A percentile compares a stretch with the other conserved stretches of the same genome.
Conservation (phyloP, 2,888 invertebrate species). For the Pelosia muscerda region DNA sequence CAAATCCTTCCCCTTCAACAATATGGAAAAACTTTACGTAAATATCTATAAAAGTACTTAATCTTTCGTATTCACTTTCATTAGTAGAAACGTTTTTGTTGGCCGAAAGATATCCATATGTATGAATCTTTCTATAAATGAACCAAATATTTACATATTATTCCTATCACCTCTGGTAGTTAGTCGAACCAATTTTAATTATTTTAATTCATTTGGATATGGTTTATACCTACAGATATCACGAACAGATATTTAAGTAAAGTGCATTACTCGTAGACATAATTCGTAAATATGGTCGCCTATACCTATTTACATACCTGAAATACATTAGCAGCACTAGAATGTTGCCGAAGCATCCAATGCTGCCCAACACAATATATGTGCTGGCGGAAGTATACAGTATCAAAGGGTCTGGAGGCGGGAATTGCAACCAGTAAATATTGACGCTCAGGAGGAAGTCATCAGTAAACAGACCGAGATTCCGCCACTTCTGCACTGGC, state of each 20-base stretch:
- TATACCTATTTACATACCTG: constrained; percentile 83
- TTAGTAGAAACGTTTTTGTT: background rate
- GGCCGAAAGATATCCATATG: background rate
- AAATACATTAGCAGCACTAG: constrained; percentile 91
- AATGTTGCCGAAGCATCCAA: constrained; percentile 90
- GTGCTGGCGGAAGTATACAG: constrained; percentile 88
- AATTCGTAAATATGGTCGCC: too few relatives aligned
- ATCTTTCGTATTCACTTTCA: background rate
- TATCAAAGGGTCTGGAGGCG: constrained; percentile 86
- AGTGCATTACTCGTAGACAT: background rate
- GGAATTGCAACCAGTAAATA: constrained; percentile 90
- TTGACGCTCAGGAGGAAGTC: constrained; percentile 88
- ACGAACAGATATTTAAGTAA: background rate
- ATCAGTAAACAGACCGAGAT: constrained; percentile 85
- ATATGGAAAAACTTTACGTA: background rate
- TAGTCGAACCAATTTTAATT: background rate
- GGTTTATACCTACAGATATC: background rate
- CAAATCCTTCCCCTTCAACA: background rate
- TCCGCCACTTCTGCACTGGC: constrained; percentile 83
- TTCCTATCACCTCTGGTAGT: background rate
- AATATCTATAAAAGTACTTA: background rate
- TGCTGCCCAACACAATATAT: constrained; percentile 88
- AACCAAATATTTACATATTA: background rate
- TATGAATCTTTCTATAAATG: background rate
- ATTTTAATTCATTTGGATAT: background rate